These are phyloP conservation scores for Eupithecia centaureata DNA, from an alignment of 2,888 invertebrate species.

Conservation along the genomic window DNA sequence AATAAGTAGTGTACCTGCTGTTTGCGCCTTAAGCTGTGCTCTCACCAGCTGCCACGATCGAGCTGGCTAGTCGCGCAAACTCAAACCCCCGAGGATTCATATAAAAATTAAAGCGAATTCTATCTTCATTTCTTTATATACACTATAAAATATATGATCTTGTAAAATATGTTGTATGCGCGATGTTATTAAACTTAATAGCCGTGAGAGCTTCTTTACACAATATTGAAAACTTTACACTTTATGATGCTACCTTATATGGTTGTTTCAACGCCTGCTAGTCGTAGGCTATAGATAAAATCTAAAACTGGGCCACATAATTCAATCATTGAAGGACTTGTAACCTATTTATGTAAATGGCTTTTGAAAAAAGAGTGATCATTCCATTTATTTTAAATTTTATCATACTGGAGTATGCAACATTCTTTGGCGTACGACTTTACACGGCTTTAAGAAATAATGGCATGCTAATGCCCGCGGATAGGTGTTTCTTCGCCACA, in stretches of 20 bases:
- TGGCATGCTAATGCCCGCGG: constrained; percentile 65
- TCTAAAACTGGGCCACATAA: constrained; percentile 43
- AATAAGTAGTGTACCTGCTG: too few species aligned
- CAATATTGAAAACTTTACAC: constrained; percentile 33
- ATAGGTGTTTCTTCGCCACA: constrained; percentile 54
- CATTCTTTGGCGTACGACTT: constrained; percentile 61
- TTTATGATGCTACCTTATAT: constrained; percentile 39
- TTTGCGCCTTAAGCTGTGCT: constrained; percentile 14
- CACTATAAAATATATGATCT: constrained; percentile 46
- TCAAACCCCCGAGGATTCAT: constrained; percentile 52
- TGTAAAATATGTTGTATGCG: constrained; percentile 49
- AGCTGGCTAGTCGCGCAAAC: constrained; percentile 32
- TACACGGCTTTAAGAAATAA: constrained; percentile 67
- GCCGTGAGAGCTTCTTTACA: constrained; percentile 38
- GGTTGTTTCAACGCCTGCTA: constrained; percentile 25
- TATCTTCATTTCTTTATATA: constrained; percentile 46
- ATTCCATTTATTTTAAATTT: constrained; percentile 58
- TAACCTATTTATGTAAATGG: constrained; percentile 56
- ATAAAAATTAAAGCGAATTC: constrained; percentile 51
- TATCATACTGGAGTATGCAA: constrained; percentile 58
- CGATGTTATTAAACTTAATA: constrained; percentile 48
- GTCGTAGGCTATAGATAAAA: constrained; percentile 27
- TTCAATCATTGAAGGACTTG: constrained; percentile 53
- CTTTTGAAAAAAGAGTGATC: constrained; percentile 48
- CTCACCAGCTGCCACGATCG: constrained; percentile 15